Evolutionary conservation across 2,888 invertebrate species (phyloP).

Genomic region (Trisateles emortualis): DNA sequence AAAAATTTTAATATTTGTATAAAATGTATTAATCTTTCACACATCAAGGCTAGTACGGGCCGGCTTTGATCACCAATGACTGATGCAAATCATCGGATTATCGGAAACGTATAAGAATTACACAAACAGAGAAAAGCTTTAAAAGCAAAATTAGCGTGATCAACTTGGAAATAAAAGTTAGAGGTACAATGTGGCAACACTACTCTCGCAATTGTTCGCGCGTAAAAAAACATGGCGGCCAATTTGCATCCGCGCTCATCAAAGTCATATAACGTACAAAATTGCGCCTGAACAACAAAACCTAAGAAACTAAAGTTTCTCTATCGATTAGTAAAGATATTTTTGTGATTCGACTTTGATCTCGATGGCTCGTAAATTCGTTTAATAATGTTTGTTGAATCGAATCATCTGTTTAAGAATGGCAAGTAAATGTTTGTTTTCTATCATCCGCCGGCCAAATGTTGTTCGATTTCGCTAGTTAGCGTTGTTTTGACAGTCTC

Average conservation of each 20-base stretch:
- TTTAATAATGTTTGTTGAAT: constrained; percentile 79
- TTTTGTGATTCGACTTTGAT: constrained; percentile 76
- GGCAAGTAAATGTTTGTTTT: constrained; percentile 83
- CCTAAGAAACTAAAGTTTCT: constrained; percentile 51
- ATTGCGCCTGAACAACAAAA: constrained; percentile 58
- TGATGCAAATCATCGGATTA: constrained; percentile 56
- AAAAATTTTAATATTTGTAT: constrained; percentile 54
- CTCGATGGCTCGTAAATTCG: constrained; percentile 76
- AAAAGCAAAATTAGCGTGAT: constrained; percentile 69
- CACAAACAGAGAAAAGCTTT: constrained; percentile 62
- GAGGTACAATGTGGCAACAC: constrained; percentile 66
- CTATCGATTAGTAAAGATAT: constrained; percentile 61
- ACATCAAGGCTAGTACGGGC: constrained; percentile 49
- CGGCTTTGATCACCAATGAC: constrained; percentile 64
- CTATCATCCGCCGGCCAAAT: constrained; percentile 81
- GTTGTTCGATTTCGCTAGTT: constrained; percentile 81
- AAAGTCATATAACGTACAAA: constrained; percentile 58
- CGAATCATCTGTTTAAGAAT: constrained; percentile 76
- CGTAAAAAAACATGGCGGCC: constrained; percentile 69
- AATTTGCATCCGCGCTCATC: constrained; percentile 60
- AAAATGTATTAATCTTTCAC: constrained; percentile 60
- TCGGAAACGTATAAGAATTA: constrained; percentile 52
- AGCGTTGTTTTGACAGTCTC: constrained; percentile 83
- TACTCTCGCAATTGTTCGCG: constrained; percentile 64
- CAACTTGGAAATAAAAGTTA: constrained; percentile 60